Percentiles rank a stretch among this genome's conserved stretches.
Conservation (phyloP, 2,113 vertebrate genomes). For the Antennarius striatus region DNA sequence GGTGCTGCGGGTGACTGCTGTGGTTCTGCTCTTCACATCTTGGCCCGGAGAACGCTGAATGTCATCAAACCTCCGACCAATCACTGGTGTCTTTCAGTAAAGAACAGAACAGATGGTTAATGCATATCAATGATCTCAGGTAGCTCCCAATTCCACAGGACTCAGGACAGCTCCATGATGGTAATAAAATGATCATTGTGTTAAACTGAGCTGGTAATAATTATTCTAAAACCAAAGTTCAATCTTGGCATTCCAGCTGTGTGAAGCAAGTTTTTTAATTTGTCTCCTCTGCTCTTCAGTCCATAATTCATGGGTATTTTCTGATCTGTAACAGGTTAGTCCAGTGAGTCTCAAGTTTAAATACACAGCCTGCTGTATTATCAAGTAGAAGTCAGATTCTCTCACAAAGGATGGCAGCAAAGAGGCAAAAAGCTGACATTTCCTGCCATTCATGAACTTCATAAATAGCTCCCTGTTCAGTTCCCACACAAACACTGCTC, state of each 20-base stretch:
- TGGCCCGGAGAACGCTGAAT: slow-evolving; percentile 85
- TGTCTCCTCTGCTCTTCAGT: slow-evolving; percentile 5
- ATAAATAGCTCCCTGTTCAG: slow-evolving; percentile 79
- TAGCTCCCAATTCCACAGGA: slow-evolving; percentile 1
- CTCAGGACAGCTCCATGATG: neutral
- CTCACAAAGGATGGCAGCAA: slow-evolving; percentile 64
- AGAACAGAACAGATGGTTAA: slow-evolving; percentile 12
- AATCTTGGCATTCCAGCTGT: neutral
- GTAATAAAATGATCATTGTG: slow-evolving; percentile 5
- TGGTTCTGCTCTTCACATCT: slow-evolving; percentile 86
- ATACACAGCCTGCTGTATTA: slow-evolving; percentile 35
- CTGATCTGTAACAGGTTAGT: slow-evolving; percentile 19
- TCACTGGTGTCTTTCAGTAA: slow-evolving; percentile 88
- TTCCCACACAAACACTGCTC: slow-evolving; percentile 71
- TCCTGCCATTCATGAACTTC: slow-evolving; percentile 80
- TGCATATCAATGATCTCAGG: neutral
- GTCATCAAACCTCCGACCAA: slow-evolving; percentile 91
- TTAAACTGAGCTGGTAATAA: neutral
- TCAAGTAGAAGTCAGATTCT: slow-evolving; percentile 43
- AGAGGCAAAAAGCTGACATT: slow-evolving; percentile 74
- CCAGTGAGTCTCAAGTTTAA: slow-evolving; percentile 34
- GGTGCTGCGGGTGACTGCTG: slow-evolving; percentile 90
- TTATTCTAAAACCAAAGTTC: neutral
- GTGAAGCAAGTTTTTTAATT: neutral
- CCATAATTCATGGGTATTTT: slow-evolving; percentile 31